phyloP scores from a whole-genome alignment of 2,888 invertebrate genomes.

The Ophion ellenae region DNA sequence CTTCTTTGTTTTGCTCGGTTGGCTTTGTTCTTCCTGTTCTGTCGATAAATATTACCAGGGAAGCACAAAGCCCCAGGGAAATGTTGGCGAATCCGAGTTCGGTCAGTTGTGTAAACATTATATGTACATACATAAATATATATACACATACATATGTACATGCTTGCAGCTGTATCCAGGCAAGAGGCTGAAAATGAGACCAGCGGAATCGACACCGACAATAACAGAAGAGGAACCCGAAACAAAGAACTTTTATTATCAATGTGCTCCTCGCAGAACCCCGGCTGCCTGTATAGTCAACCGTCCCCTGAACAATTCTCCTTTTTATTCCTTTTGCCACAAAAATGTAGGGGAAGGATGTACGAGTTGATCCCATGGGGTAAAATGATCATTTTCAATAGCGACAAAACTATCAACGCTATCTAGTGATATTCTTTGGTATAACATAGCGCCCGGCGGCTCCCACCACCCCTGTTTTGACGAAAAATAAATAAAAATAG shows the following conservation, averaged over 20 bases:
- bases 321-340: background rate
- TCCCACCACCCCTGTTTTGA: too few species aligned
- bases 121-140: background rate
- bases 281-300: background rate
- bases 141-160: background rate
- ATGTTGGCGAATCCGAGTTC: conserved; percentile 47
- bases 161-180: conserved; percentile 1
- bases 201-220: conserved; percentile 57
- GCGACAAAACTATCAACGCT: too few species aligned
- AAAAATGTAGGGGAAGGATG: background rate
- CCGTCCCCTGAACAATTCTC: conserved; percentile 7
- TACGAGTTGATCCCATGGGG: too few species aligned
- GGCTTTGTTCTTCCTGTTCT: conserved; percentile 29
- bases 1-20: conserved; percentile 33
- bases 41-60: conserved; percentile 53
- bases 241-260: conserved; percentile 48
- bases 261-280: conserved; percentile 23
- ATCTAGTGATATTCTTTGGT: too few species aligned
- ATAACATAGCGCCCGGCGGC: too few species aligned
- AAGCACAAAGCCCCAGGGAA: conserved; percentile 49
- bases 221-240: conserved; percentile 11
- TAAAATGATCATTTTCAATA: too few species aligned
- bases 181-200: conserved; percentile 32
- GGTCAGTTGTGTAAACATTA: conserved; percentile 31
- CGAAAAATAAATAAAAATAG: too few species aligned